A percentile compares a stretch with the other conserved stretches of the same genome.
These are phyloP conservation scores for Galaxea fascicularis DNA, from an alignment of 92 coral and sea anemone genomes.

Conservation along the genomic window DNA sequence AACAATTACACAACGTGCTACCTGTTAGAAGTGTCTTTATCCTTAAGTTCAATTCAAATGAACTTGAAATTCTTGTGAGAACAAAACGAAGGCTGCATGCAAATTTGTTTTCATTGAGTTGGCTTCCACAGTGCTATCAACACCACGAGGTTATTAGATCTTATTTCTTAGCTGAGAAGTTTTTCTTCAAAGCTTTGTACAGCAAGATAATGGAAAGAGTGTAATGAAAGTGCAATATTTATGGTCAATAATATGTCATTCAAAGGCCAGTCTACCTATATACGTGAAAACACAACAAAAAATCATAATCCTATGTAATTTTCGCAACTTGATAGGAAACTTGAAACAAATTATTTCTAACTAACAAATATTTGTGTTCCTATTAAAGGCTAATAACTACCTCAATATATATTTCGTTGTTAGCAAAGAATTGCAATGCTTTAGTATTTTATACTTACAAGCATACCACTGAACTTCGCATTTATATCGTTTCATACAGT, in stretches of 20 bases:
- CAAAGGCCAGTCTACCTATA: neutral
- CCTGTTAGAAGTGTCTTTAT: conserved; percentile 19
- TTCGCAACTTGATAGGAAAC: neutral
- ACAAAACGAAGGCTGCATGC: conserved; percentile 12
- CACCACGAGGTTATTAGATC: neutral
- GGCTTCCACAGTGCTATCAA: neutral
- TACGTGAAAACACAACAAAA: neutral
- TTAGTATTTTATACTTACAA: neutral
- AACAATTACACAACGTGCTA: conserved; percentile 42
- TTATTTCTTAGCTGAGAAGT: neutral
- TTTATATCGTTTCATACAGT: neutral
- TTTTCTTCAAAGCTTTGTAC: neutral
- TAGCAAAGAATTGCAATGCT: neutral
- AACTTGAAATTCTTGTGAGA: neutral
- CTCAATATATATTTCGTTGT: neutral
- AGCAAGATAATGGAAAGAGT: neutral
- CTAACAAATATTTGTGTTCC: neutral
- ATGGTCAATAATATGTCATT: neutral
- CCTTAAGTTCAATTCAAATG: conserved; percentile 24
- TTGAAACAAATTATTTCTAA: neutral
- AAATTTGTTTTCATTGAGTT: neutral
- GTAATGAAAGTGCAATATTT: neutral
- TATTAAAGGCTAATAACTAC: neutral
- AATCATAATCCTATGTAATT: neutral
- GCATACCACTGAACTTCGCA: neutral